Percentiles rank a stretch among this genome's conserved stretches.
Conservation (phyloP, 2,888 invertebrate genomes). For the Agrilus biguttatus region DNA sequence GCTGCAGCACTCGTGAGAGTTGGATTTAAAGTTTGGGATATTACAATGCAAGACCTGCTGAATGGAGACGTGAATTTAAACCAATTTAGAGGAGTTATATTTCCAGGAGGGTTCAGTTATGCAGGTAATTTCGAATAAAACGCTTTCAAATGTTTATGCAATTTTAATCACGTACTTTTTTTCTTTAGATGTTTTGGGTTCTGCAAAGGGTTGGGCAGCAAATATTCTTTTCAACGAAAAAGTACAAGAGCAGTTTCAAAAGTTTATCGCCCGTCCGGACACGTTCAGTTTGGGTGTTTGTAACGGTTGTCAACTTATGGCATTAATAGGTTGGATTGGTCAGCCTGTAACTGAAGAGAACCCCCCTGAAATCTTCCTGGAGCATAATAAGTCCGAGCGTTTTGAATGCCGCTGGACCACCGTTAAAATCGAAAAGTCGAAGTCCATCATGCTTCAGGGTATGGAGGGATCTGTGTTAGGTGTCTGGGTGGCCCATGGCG, state of each 20-base stretch:
- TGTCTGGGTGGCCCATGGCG: slow-evolving; percentile 93
- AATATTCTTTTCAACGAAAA: slow-evolving; percentile 68
- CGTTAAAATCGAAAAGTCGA: slow-evolving; percentile 44
- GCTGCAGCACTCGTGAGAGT: slow-evolving; percentile 75
- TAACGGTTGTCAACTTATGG: slow-evolving; percentile 96
- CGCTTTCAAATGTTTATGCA: background rate
- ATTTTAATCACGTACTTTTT: background rate
- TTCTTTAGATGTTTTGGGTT: slow-evolving; percentile 73
- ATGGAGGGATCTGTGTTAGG: slow-evolving; percentile 85
- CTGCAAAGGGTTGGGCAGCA: slow-evolving; percentile 97
- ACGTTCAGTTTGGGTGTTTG: slow-evolving; percentile 97
- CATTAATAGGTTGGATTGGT: slow-evolving; percentile 81
- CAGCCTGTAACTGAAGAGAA: slow-evolving; percentile 22
- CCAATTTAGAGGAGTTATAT: slow-evolving; percentile 75
- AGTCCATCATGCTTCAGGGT: slow-evolving; percentile 75
- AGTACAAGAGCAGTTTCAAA: slow-evolving; percentile 60
- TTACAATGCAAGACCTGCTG: slow-evolving; percentile 85
- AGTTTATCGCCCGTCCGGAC: slow-evolving; percentile 56
- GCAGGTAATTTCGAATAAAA: slow-evolving; percentile 47
- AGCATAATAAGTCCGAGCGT: slow-evolving; percentile 79
- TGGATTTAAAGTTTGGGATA: slow-evolving; percentile 84
- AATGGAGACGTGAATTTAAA: slow-evolving; percentile 56
- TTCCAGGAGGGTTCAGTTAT: slow-evolving; percentile 98
- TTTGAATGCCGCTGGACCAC: slow-evolving; percentile 56
- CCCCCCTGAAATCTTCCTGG: slow-evolving; percentile 51